These are phyloP conservation scores for Calameuta idolon DNA, from an alignment of 2,888 invertebrate genomes.

Conservation along the genomic window DNA sequence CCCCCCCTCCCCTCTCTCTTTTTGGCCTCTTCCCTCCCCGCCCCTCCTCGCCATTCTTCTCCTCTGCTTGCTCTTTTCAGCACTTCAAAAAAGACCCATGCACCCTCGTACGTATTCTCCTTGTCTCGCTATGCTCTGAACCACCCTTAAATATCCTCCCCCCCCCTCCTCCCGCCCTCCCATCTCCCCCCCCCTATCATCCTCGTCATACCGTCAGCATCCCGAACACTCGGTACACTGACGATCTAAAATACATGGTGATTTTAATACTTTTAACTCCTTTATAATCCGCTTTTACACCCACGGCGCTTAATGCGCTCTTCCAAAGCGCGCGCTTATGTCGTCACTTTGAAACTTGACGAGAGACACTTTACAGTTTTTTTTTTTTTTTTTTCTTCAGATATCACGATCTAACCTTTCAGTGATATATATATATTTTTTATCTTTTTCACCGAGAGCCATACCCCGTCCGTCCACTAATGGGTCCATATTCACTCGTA, in stretches of 20 bases:
- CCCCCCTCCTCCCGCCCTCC: neutral
- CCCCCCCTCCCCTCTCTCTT: conserved; percentile 20
- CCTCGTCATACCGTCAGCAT: conserved; percentile 7
- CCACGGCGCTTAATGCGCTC: no score
- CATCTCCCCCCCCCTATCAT: neutral
- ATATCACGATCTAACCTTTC: no score
- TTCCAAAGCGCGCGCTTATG: no score
- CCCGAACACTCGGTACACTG: conserved; percentile 1
- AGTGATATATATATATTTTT: no score
- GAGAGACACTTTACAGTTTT: no score
- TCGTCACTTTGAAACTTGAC: no score
- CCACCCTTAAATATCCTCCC: conserved; percentile 30
- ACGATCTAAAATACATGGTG: conserved; percentile 56
- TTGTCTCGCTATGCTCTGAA: conserved; percentile 28
- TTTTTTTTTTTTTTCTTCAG: no score
- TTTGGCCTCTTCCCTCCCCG: neutral
- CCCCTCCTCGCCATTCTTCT: neutral
- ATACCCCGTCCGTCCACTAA: no score
- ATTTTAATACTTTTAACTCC: conserved; percentile 64
- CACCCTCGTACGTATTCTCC: neutral
- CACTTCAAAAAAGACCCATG: neutral
- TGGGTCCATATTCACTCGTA: no score
- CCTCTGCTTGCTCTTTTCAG: neutral
- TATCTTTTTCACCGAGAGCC: no score
- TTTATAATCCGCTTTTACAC: conserved; percentile 58